Evolutionary conservation across 2,797 vertebrate species (phyloP), one percentile per base, ranked within the genome.

Genomic region (Limnodromus scolopaceus): DNA sequence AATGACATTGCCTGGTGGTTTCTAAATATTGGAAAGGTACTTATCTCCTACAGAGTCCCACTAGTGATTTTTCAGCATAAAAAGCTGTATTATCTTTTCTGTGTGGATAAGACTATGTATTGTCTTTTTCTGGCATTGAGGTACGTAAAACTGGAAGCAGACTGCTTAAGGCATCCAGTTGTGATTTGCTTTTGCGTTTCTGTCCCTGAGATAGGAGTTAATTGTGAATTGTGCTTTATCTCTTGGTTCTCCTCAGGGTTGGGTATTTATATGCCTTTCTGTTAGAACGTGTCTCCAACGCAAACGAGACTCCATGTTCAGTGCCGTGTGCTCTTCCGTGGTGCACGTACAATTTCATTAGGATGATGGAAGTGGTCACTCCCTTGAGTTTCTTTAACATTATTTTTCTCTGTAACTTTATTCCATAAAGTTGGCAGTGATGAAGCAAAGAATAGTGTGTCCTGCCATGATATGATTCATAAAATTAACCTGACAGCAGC

Each of bases 391-490:
- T 83, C 64, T 70, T 49, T 28, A 82, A 32, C 25, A 11, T 43
- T 54, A 10, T 72, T 91, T 84, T 85, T 77, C n/a, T 84, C 34
- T 90, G 84, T 49, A 43, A 46, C 66, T 57, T 69, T 30, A 48
- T 69, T 30, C n/a, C 11, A 39, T 81, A 76, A 82, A 93, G 10
- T 28, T 93, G 90, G 70, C 74, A 77, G 70, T 53, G 74, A 74
- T 74, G 55, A 70, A 82, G 60, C 43, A 92, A 85, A 84, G 70
- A 82, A 92, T 88, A 70, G 41, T 51, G 48, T 91, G 87, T 87
- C 66, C 90, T 95, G 80, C 93, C 85, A 74, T 82, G 41, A 25
- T 66, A 23, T 48, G 65, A 91, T 81, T 90, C 48, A 94, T 71
- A 88, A 86, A 82, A 76, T 66, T 41, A 70, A 46, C 32, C 18